Conservation (phyloP, 2,797 vertebrate genomes). For the Sebastolobus alascanus region DNA sequence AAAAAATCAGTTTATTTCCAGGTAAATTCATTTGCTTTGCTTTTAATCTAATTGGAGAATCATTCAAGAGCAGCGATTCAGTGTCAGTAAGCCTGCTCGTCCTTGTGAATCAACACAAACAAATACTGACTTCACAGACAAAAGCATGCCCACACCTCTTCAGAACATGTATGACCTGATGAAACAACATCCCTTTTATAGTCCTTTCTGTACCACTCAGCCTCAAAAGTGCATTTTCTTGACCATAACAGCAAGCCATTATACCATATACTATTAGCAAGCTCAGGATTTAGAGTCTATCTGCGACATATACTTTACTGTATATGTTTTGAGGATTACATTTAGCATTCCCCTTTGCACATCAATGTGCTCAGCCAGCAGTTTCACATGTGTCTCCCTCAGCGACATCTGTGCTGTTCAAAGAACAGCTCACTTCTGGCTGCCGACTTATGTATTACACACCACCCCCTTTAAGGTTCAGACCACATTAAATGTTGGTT, state of each 20-base stretch:
- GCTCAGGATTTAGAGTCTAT: conserved; percentile 5
- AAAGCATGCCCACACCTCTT: not conserved
- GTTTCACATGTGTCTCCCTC: conserved; percentile 55
- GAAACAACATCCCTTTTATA: not conserved
- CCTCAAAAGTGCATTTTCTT: conserved; percentile 11
- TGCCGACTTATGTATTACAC: conserved; percentile 69
- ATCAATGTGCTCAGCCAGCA: conserved; percentile 52
- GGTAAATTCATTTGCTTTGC: conserved; percentile 57
- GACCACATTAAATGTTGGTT: conserved; percentile 71
- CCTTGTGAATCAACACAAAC: conserved; percentile 20
- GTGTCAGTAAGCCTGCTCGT: not conserved
- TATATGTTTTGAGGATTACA: conserved; percentile 29
- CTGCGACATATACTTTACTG: conserved; percentile 1
- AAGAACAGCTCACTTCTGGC: conserved; percentile 48
- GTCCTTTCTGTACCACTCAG: not conserved
- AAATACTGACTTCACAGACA: conserved; percentile 6
- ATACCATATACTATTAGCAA: not conserved
- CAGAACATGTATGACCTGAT: not conserved
- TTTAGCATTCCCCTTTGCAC: conserved; percentile 23
- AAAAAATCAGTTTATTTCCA: conserved; percentile 35
- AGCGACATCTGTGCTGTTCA: conserved; percentile 64
- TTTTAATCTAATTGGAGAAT: conserved; percentile 65
- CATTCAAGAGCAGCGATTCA: conserved; percentile 27
- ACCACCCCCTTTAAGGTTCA: conserved; percentile 58
- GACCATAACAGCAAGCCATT: not conserved